These are phyloP conservation scores for Neodiprion lecontei DNA, from an alignment of 1,140 invertebrate species.

Conservation along the genomic window DNA sequence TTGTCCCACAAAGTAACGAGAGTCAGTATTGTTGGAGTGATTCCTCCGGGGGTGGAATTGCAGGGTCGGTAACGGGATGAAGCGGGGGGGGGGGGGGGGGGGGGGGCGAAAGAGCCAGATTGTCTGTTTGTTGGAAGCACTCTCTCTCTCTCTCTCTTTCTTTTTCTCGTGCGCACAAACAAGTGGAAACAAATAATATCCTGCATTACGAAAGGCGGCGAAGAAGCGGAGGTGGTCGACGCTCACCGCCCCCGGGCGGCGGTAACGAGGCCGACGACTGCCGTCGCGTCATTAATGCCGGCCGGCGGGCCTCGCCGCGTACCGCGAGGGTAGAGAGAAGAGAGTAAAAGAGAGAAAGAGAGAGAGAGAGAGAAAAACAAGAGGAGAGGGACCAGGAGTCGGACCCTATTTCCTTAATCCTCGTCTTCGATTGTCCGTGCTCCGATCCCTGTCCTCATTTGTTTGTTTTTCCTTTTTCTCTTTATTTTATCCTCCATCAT, in stretches of 20 bases:
- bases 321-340: neutral
- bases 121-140: constrained; percentile 53
- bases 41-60: no score
- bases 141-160: no score
- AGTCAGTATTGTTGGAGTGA: no score
- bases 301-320: constrained; percentile 46
- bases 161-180: constrained; percentile 48
- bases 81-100: neutral
- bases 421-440: neutral
- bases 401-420: neutral
- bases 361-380: no score
- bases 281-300: constrained; percentile 55
- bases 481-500: neutral
- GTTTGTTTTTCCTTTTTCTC: neutral
- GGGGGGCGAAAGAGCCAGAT: constrained; percentile 37
- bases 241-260: constrained; percentile 46
- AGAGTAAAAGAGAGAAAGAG: no score
- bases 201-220: constrained; percentile 39
- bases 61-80: no score
- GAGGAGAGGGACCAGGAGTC: neutral
- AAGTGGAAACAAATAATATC: constrained; percentile 62
- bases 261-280: constrained; percentile 55
- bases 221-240: constrained; percentile 15
- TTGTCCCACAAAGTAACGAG: no score
- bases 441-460: no score